Evolutionary conservation across 1,140 invertebrate genomes (phyloP), one percentile per base, ranked within the genome.

Genomic region (Panonychus citri): DNA sequence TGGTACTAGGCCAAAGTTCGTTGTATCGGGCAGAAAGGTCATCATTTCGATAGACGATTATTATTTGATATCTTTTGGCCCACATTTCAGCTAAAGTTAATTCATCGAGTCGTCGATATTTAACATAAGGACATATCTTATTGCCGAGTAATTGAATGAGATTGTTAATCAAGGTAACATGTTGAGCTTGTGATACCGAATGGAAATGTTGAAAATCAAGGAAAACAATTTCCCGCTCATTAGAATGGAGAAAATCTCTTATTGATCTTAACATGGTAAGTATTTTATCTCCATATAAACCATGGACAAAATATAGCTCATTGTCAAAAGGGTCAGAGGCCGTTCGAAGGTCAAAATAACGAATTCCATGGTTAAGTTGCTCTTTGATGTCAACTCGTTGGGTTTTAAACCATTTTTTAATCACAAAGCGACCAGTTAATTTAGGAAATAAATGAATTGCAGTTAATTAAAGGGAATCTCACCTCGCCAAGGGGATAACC

Each of bases 191-290:
- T 7, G 68, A 72, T 66, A 89, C 79, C 1, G 71, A 70, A 66
- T 88, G 87, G 66, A 88, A 83, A 72, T 89, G 85, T 65, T 88
- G 84, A 62, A 83, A 80, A 66, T 89, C 84, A 8, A 90, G 65
- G 30, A 89, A 75, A 2, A 87, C 71, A 13, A 84, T 68, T 72
- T 87, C 83, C 58, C 74, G 71, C 1, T 74, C 74, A 69, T 85
- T 80, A 5, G 64, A 63, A 4, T 74, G 68, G 3, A 85, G 65
- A 71, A 82, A 88, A 3, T 75, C 62, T 5, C 74, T 73, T 0
- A 86, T 71, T 65, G 81, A 73, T 34, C 71, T 56, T 3, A 86
- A 67, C 1, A 77, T 72, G 30, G 72, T 65, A 19, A 69, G 71
- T 26, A 85, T 75, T 63, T 78, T 74, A 43, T 74, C 73, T 0